These are phyloP conservation scores for Carollia perspicillata DNA, from an alignment of 2,113 vertebrate species.

Conservation along the genomic window DNA sequence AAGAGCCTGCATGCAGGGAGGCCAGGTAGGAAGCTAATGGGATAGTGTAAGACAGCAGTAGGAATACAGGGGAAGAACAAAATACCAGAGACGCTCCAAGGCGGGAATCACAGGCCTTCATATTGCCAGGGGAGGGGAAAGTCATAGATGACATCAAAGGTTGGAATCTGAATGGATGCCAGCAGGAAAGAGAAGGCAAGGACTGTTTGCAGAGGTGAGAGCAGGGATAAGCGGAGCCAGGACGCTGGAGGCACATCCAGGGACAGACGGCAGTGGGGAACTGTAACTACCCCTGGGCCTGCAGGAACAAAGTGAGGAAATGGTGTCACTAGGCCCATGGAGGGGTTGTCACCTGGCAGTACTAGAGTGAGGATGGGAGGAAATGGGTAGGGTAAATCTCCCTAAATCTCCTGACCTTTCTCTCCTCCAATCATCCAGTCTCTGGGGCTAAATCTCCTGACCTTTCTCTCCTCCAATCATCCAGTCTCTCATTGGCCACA, in stretches of 20 bases:
- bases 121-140: neutral
- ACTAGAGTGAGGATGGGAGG: neutral
- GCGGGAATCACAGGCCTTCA: neutral
- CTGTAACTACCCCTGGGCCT: neutral
- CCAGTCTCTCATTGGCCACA: neutral
- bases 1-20: neutral
- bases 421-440: neutral
- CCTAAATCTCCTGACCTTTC: neutral
- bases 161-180: neutral
- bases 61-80: neutral
- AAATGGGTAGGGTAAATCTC: accelerated
- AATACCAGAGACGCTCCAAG: too few relatives aligned
- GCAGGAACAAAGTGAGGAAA: neutral
- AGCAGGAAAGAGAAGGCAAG: neutral
- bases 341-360: neutral
- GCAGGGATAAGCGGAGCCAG: neutral
- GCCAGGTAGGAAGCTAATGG: neutral
- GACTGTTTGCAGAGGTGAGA: neutral
- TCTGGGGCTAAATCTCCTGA: neutral
- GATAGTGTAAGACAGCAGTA: neutral
- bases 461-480: neutral
- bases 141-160: neutral
- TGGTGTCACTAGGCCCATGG: neutral
- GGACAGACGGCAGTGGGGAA: neutral
- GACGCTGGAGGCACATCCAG: neutral